Evolutionary conservation across 2,113 vertebrate species (phyloP).

Genomic region (Salvelinus fontinalis): DNA sequence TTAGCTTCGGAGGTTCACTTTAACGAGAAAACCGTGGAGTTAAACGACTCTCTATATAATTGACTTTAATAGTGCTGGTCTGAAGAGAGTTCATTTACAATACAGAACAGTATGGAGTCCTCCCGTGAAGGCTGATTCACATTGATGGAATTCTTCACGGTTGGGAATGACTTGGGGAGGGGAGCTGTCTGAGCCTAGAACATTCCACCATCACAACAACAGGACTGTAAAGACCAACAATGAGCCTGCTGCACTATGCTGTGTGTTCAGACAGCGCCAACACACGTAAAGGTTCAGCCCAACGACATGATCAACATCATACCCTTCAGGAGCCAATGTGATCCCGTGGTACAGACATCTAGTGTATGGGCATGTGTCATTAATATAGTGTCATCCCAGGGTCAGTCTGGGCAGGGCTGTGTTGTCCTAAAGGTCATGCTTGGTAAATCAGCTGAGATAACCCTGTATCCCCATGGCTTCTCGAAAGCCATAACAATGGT

Average conservation of each 20-base stretch:
- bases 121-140: slow-evolving; percentile 45
- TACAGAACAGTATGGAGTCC: slow-evolving; percentile 45
- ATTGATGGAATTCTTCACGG: slow-evolving; percentile 43
- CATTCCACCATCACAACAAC: slow-evolving; percentile 42
- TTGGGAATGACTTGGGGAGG: slow-evolving; percentile 20
- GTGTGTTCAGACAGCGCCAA: neutral
- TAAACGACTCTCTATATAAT: slow-evolving; percentile 64
- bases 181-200: slow-evolving; percentile 44
- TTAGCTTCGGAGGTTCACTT: slow-evolving; percentile 53
- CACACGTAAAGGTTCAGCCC: neutral
- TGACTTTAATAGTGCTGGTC: slow-evolving; percentile 60
- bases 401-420: neutral
- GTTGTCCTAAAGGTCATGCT: neutral
- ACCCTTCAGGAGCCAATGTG: neutral
- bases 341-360: neutral
- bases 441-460: neutral
- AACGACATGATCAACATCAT: slow-evolving; percentile 6
- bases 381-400: neutral
- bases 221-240: neutral
- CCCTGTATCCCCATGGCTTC: neutral
- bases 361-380: neutral
- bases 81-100: slow-evolving; percentile 63
- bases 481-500: neutral
- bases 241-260: slow-evolving; percentile 17
- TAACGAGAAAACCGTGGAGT: slow-evolving; percentile 59